A percentile compares a stretch with the other conserved stretches of the same genome.
phyloP scores from a whole-genome alignment of 2,113 vertebrate genomes.

The Macquaria ambigua region DNA sequence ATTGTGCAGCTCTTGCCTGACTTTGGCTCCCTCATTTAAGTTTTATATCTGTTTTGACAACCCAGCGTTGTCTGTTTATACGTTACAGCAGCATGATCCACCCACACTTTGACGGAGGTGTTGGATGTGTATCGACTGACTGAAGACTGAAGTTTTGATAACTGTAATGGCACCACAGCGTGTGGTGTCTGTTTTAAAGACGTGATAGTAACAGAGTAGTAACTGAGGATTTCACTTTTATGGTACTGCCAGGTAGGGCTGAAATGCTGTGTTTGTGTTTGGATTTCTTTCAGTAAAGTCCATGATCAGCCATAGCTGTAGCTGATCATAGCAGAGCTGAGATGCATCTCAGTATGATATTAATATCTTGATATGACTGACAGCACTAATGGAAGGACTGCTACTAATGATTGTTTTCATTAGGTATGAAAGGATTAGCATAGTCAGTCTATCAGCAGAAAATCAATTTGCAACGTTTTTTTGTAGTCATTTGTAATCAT shows the following conservation, averaged over 20 bases:
- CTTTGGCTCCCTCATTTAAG: slow-evolving; percentile 31
- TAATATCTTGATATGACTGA: neutral
- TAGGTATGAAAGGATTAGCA: slow-evolving; percentile 16
- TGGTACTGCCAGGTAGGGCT: neutral
- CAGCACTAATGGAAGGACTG: neutral
- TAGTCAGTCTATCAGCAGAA: slow-evolving; percentile 4
- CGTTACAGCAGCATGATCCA: neutral
- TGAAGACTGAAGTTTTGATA: slow-evolving; percentile 2
- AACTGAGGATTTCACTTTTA: neutral
- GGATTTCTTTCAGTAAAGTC: neutral
- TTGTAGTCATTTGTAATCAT: neutral
- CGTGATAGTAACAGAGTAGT: neutral
- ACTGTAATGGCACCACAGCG: neutral
- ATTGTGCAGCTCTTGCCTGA: slow-evolving; percentile 1
- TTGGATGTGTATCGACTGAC: slow-evolving; percentile 22
- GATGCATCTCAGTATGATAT: neutral
- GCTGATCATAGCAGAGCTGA: neutral
- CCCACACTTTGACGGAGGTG: neutral
- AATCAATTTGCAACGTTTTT: neutral
- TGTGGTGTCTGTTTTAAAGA: neutral
- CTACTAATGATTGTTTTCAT: neutral
- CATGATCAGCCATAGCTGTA: neutral
- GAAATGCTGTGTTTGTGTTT: neutral
- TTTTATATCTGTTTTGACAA: slow-evolving; percentile 36
- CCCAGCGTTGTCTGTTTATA: slow-evolving; percentile 17